phyloP scores from a whole-genome alignment of 2,888 invertebrate species.

The Pterostichus niger region DNA sequence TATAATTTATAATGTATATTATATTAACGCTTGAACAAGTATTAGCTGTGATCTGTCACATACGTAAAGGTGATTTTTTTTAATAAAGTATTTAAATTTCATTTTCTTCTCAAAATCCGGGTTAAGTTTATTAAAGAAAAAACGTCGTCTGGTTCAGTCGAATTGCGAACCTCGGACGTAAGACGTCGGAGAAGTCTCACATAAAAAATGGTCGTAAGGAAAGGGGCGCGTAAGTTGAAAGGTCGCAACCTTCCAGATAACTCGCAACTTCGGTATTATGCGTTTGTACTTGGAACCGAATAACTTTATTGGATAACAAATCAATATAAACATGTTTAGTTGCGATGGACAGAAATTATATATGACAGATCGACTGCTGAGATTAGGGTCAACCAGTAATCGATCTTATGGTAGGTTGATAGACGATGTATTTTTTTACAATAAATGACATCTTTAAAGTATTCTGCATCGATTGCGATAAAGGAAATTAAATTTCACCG shows the following conservation, averaged over 20 bases:
- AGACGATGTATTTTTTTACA: too few species aligned
- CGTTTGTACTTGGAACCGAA: not conserved
- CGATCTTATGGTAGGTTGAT: not conserved
- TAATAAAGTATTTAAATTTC: slow-evolving; percentile 43
- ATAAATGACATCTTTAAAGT: too few species aligned
- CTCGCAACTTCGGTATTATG: not conserved
- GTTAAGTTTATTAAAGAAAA: slow-evolving; percentile 44
- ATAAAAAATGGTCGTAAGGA: slow-evolving; percentile 32
- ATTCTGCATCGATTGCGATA: too few species aligned
- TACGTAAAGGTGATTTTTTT: slow-evolving; percentile 11
- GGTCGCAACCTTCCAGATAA: too few species aligned
- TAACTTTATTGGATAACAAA: slow-evolving; percentile 32
- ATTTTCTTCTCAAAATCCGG: slow-evolving; percentile 25
- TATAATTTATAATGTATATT: too few species aligned
- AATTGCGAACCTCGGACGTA: slow-evolving; percentile 8
- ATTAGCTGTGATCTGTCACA: not conserved
- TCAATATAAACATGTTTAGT: slow-evolving; percentile 34
- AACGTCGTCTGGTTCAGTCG: slow-evolving; percentile 23
- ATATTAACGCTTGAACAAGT: not conserved
- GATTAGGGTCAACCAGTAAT: slow-evolving; percentile 25
- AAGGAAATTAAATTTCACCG: too few species aligned
- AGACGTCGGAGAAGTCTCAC: slow-evolving; percentile 19
- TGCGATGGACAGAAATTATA: slow-evolving; percentile 36
- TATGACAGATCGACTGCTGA: slow-evolving; percentile 40
- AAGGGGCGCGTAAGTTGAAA: slow-evolving; percentile 5